These are phyloP conservation scores for Drosophila emarginata DNA, from an alignment of 2,888 invertebrate species.

Conservation along the genomic window DNA sequence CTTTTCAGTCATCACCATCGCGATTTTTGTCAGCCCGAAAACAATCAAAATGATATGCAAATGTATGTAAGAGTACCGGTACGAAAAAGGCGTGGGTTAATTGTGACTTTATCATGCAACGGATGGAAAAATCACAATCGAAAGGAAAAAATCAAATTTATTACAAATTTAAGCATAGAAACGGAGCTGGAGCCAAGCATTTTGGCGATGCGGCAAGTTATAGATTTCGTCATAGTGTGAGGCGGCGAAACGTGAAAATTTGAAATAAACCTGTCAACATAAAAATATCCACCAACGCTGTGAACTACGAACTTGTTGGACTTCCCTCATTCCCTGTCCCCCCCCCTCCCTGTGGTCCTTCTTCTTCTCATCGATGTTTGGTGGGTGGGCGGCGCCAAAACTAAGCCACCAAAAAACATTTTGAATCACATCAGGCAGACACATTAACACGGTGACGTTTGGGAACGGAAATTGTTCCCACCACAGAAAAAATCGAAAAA, in stretches of 20 bases:
- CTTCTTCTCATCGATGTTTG: conserved; percentile 25
- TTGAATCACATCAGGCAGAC: conserved; percentile 77
- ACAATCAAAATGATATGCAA: conserved; percentile 79
- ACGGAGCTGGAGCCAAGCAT: conserved; percentile 45
- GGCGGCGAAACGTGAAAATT: conserved; percentile 59
- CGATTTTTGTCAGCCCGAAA: conserved; percentile 44
- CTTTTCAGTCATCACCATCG: conserved; percentile 74
- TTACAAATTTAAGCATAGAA: conserved; percentile 77
- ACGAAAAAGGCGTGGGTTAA: conserved; percentile 81
- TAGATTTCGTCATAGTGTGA: conserved; percentile 77
- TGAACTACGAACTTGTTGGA: conserved; percentile 64
- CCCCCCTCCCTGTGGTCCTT: conserved; percentile 22
- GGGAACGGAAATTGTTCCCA: conserved; percentile 73
- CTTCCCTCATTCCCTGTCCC: conserved; percentile 31
- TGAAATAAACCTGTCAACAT: conserved; percentile 77
- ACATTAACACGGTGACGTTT: conserved; percentile 73
- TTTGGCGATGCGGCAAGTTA: conserved; percentile 70
- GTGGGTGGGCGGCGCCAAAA: conserved; percentile 72
- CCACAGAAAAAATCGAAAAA: conserved; percentile 25
- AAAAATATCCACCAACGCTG: conserved; percentile 63
- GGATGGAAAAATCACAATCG: conserved; percentile 60
- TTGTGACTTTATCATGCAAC: conserved; percentile 77
- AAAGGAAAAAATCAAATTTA: conserved; percentile 78
- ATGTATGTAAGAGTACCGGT: conserved; percentile 79
- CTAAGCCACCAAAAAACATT: conserved; percentile 67